Percentiles rank a stretch among this genome's conserved stretches.
These are phyloP conservation scores for Catalaphyllia jardinei DNA, from an alignment of 64 coral and sea anemone genomes.

Conservation along the genomic window DNA sequence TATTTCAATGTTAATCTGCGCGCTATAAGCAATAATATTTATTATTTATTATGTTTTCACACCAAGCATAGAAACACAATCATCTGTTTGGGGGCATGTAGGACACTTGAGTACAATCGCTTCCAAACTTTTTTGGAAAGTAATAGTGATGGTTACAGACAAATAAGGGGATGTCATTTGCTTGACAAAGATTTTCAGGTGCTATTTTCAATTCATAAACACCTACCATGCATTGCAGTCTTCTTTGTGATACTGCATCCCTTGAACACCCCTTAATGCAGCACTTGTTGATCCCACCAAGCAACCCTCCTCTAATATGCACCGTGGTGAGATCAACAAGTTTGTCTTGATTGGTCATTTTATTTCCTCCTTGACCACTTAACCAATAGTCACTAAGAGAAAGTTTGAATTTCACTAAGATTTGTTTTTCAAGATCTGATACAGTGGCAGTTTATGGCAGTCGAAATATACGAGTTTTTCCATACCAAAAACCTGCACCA, in stretches of 20 bases:
- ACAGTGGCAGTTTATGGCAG: constrained; percentile 28
- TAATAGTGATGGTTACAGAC: constrained; percentile 51
- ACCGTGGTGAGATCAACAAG: background rate
- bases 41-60: no score
- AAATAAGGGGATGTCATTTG: constrained; percentile 4
- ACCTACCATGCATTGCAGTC: background rate
- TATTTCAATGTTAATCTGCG: no score
- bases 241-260: constrained; percentile 10
- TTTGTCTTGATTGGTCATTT: background rate
- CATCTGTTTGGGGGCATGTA: background rate
- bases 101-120: constrained; percentile 12
- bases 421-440: constrained; percentile 34
- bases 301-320: constrained; percentile 3
- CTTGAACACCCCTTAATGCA: constrained; percentile 28
- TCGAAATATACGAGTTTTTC: constrained; percentile 43
- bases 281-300: constrained; percentile 1
- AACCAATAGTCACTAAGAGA: constrained; percentile 13
- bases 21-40: no score
- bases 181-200: constrained; percentile 10
- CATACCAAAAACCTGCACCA: constrained; percentile 39
- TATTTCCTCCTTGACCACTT: constrained; percentile 10
- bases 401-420: constrained; percentile 21
- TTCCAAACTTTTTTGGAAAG: background rate
- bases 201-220: constrained; percentile 42
- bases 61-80: background rate